A percentile compares a stretch with the other conserved stretches of the same genome.
These are phyloP conservation scores for Nyctibius grandis DNA, from an alignment of 2,797 vertebrate genomes.

Conservation along the genomic window DNA sequence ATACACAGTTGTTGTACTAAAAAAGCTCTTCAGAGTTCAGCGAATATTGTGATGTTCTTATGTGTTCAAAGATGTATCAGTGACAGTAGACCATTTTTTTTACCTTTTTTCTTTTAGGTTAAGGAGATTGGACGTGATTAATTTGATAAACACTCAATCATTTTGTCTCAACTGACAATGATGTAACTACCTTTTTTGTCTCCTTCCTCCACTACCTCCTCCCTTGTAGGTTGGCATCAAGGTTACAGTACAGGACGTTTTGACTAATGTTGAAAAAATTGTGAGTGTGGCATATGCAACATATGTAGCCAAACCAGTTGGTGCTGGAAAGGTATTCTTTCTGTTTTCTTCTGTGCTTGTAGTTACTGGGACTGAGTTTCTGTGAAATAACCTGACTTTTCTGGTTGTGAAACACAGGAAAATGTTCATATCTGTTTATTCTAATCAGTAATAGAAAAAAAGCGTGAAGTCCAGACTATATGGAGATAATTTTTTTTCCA, in stretches of 20 bases:
- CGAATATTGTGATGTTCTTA: background rate
- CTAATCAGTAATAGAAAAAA: background rate
- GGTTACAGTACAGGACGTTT: constrained; percentile 72
- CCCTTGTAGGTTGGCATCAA: constrained; percentile 74
- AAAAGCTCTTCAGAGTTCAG: background rate
- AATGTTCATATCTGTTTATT: background rate
- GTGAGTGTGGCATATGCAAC: constrained; percentile 79
- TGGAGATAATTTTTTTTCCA: background rate
- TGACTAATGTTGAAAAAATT: constrained; percentile 65
- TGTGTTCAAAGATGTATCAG: background rate
- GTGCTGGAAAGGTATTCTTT: constrained; percentile 69
- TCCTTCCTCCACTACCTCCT: background rate
- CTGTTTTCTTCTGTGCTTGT: background rate
- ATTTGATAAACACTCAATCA: background rate
- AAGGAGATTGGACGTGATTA: background rate
- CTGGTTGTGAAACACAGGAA: background rate
- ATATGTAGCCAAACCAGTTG: constrained; percentile 74
- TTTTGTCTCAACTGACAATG: background rate
- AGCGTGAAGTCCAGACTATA: background rate
- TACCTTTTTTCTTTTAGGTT: background rate
- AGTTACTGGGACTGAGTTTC: background rate
- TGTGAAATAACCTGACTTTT: background rate
- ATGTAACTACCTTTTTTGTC: background rate
- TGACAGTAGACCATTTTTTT: background rate
- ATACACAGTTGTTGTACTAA: background rate